These are phyloP conservation scores for Echiichthys vipera DNA, from an alignment of 2,797 vertebrate genomes.

Conservation along the genomic window DNA sequence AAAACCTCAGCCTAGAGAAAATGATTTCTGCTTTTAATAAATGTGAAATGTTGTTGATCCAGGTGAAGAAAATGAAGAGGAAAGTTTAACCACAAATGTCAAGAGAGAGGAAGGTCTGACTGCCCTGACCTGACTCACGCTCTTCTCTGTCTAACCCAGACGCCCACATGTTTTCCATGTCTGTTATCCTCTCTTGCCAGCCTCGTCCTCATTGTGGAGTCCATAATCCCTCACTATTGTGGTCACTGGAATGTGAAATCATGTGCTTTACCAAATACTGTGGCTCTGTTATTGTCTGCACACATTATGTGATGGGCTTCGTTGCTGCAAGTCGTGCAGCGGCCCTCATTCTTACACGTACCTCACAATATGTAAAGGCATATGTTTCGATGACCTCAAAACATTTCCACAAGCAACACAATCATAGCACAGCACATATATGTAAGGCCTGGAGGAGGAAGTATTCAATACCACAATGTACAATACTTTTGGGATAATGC, in stretches of 20 bases:
- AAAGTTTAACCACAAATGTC: conserved; percentile 33
- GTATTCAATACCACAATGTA: neutral
- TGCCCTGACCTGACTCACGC: conserved; percentile 44
- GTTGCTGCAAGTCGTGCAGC: neutral
- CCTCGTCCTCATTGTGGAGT: conserved; percentile 64
- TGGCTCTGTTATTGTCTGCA: conserved; percentile 46
- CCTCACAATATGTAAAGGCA: neutral
- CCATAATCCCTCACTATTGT: conserved; percentile 75
- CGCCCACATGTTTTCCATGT: conserved; percentile 64
- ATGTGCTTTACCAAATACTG: conserved; percentile 54
- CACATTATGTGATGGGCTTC: conserved; percentile 31
- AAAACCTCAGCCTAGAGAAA: conserved; percentile 7
- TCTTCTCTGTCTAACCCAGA: conserved; percentile 46
- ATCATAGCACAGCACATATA: neutral
- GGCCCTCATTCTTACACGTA: neutral
- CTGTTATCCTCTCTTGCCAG: conserved; percentile 62
- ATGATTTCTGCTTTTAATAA: conserved; percentile 10
- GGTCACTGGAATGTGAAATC: conserved; percentile 76
- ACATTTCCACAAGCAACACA: neutral
- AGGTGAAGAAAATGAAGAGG: conserved; percentile 23
- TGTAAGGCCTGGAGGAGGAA: neutral
- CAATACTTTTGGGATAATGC: too few relatives aligned
- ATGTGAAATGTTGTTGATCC: conserved; percentile 8
- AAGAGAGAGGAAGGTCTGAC: conserved; percentile 17
- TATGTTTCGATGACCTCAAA: neutral